These are phyloP conservation scores for Calypte anna DNA, from an alignment of 2,113 vertebrate genomes.

Conservation along the genomic window DNA sequence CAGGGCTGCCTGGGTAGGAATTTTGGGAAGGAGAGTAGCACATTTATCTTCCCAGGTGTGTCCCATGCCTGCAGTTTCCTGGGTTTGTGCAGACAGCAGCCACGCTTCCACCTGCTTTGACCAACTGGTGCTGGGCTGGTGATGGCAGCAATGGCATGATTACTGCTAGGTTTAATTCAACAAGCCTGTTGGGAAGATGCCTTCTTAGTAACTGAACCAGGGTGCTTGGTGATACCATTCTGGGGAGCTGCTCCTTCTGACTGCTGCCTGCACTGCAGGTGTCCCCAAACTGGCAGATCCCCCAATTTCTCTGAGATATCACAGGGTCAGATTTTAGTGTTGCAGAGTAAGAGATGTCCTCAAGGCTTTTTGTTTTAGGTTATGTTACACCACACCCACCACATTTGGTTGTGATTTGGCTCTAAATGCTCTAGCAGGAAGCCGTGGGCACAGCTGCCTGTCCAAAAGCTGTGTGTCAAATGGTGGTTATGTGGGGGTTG, in stretches of 20 bases:
- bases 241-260: not conserved
- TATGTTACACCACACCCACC: accelerated
- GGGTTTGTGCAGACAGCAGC: not conserved
- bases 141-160: not conserved
- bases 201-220: accelerated
- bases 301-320: not conserved
- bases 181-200: not conserved
- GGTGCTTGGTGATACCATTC: not conserved
- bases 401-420: not conserved
- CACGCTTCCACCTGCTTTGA: not conserved
- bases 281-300: not conserved
- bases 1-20: not conserved
- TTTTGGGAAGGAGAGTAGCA: not conserved
- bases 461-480: not conserved
- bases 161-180: not conserved
- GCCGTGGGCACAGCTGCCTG: not conserved
- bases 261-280: not conserved
- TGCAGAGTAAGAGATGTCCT: not conserved
- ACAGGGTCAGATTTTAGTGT: accelerated
- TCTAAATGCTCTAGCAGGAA: not conserved
- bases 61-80: accelerated
- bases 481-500: accelerated
- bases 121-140: accelerated
- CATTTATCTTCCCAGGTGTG: not conserved
- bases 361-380: not conserved